These are phyloP conservation scores for Quiscalus mexicanus DNA, from an alignment of 2,113 vertebrate species.

Conservation along the genomic window DNA sequence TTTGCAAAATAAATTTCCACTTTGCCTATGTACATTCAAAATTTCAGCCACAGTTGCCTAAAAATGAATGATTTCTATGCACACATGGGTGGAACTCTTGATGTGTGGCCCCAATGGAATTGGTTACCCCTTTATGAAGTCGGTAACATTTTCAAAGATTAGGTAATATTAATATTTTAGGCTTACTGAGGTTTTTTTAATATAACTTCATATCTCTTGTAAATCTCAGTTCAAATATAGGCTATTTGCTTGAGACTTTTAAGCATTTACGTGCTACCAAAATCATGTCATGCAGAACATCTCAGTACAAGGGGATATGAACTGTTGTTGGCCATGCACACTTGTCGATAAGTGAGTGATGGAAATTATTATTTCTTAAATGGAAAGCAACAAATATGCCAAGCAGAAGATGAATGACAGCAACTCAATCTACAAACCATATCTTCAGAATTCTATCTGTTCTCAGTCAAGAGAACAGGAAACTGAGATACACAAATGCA, in stretches of 20 bases:
- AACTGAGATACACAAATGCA: neutral
- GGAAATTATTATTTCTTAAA: neutral
- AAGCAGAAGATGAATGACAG: neutral
- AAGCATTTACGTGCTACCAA: neutral
- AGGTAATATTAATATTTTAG: neutral
- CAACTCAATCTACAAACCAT: neutral
- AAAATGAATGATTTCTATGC: neutral
- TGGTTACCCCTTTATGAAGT: neutral
- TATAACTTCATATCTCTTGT: neutral
- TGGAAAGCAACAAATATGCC: neutral
- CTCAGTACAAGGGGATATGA: neutral
- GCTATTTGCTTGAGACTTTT: neutral
- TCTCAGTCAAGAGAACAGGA: neutral
- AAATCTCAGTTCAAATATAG: neutral
- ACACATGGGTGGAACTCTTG: neutral
- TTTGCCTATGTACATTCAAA: neutral
- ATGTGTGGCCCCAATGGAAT: accelerated
- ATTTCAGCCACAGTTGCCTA: neutral
- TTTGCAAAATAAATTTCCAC: neutral
- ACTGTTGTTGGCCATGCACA: neutral
- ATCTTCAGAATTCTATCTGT: neutral
- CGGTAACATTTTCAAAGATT: neutral
- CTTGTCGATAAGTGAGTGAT: neutral
- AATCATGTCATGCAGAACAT: neutral
- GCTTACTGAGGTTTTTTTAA: neutral